phyloP scores from a whole-genome alignment of 2,888 invertebrate species.

The Cantharis rufa region DNA sequence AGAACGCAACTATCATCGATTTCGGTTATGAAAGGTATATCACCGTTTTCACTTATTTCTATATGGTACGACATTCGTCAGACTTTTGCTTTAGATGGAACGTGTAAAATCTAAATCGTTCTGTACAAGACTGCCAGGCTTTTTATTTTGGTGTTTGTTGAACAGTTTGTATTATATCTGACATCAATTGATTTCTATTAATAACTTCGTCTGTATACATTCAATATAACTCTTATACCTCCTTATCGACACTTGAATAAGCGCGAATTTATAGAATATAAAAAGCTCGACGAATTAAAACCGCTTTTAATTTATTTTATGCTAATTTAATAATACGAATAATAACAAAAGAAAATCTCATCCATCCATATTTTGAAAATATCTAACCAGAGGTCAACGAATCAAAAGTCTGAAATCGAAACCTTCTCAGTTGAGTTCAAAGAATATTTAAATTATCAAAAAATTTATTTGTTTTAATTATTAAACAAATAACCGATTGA shows the following conservation, averaged over 20 bases:
- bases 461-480: neutral
- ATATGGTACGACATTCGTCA: conserved; percentile 10
- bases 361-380: neutral
- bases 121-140: conserved; percentile 6
- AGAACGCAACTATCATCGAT: conserved; percentile 2
- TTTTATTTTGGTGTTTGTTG: conserved; percentile 11
- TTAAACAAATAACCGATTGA: neutral
- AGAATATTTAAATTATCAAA: neutral
- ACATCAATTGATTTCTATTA: conserved; percentile 23
- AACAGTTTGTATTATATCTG: conserved; percentile 15
- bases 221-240: conserved; percentile 6
- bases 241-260: conserved; percentile 9
- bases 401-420: neutral
- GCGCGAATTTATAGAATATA: neutral
- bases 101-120: conserved; percentile 10
- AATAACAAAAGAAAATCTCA: neutral
- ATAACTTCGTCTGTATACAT: conserved; percentile 17
- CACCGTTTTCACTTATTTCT: conserved; percentile 11
- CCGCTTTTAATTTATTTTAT: neutral
- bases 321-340: neutral
- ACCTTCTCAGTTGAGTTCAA: neutral
- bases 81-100: neutral
- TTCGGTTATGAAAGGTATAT: conserved; percentile 10
- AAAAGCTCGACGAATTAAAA: neutral
- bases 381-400: neutral